Conservation (phyloP, 2,888 invertebrate genomes). For the Fragum whitleyi region DNA sequence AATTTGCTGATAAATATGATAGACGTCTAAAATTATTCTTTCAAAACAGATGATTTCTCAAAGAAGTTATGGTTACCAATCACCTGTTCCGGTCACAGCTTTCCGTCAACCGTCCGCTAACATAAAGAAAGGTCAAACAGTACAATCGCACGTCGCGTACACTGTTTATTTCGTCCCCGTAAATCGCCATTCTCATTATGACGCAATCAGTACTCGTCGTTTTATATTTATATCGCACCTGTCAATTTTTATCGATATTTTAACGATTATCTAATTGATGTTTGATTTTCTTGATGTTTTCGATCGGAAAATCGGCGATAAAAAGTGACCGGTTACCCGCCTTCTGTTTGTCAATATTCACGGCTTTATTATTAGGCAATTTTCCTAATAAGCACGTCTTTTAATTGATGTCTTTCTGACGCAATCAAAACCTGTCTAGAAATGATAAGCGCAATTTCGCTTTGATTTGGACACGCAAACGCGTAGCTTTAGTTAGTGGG, state of each 20-base stretch:
- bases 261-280: constrained; percentile 13
- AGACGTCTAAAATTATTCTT: too few relatives aligned
- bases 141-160: constrained; percentile 1
- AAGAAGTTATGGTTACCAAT: too few relatives aligned
- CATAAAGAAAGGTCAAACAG: background rate
- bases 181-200: background rate
- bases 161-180: background rate
- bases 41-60: too few relatives aligned
- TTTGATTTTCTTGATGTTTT: constrained; percentile 2
- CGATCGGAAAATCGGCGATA: background rate
- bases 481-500: too few relatives aligned
- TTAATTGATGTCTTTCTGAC: background rate
- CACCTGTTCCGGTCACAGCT: too few relatives aligned
- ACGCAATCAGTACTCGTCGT: background rate
- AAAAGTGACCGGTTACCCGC: background rate
- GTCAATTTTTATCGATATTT: constrained; percentile 10
- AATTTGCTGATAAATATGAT: too few relatives aligned
- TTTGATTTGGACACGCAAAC: too few relatives aligned
- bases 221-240: constrained; percentile 4
- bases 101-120: too few relatives aligned
- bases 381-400: background rate
- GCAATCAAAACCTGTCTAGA: background rate
- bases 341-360: background rate
- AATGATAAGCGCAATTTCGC: background rate
- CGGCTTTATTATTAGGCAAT: background rate